Base-by-base conservation (phyloP, 2,113 vertebrate genomes). In the Scomber scombrus region DNA sequence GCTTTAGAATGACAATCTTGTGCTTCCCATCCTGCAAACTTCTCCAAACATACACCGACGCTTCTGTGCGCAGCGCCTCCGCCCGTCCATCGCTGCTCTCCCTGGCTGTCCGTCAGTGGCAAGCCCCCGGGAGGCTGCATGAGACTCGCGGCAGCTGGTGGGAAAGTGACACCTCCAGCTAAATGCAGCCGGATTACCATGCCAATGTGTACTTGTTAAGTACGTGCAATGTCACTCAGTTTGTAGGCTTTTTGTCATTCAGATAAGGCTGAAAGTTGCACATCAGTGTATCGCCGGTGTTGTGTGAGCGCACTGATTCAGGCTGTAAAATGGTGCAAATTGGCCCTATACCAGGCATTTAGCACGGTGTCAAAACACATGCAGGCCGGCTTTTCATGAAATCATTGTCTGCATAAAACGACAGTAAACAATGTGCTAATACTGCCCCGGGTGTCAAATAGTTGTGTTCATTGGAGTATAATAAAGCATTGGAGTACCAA, bases 161-260 rank as follows among this genome's bases (percentile, higher is more conserved):
- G 88, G 89, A 95, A 93, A 94, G 83, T 90, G 90, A 92, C 94
- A 92, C 94, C 92, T 94, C 69, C 78, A 60, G 67, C 84, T 90
- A 90, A 93, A 93, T 88, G 90, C 90, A 78, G 77, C 66, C 51
- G 76, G 90, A 96, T 95, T 94, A 94, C 85, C 95, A 95, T 94
- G 75, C 82, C 88, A 94, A 90, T 93, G 93, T 89, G 81, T 75
- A 72, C 76, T 75, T 93, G 91, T 92, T 95, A 94, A 94, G 78
- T 89, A 90, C 68, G 87, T 92, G 93, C 90, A 84, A 91, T 89
- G 92, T 93, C 91, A 93, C 88, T 74, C 92, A 83, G 81, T 94
- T 93, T 95, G 94, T 91, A 90, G 21, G 82, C 79, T 58, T 90
- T 90, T 95, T 95, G 95, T 95, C 82, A 94, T 95, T 95, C 80